These are phyloP conservation scores for Drosophila novamexicana DNA, from an alignment of 1,140 invertebrate genomes.

Conservation along the genomic window DNA sequence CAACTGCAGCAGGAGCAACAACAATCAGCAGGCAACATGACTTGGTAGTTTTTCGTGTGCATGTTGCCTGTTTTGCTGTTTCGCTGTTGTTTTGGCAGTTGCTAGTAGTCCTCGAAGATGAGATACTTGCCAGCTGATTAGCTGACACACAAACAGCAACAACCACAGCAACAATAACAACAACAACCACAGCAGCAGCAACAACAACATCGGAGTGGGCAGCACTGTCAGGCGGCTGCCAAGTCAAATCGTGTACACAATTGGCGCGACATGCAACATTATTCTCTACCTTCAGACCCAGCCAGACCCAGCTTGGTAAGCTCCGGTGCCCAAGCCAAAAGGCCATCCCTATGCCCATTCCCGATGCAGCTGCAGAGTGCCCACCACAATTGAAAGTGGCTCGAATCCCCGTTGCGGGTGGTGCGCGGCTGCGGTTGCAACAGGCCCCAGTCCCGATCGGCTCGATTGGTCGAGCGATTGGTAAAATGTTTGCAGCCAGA, in stretches of 20 bases:
- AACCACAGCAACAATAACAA: conserved; percentile 18
- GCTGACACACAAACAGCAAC: conserved; percentile 72
- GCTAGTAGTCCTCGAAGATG: conserved; percentile 83
- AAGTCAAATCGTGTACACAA: conserved; percentile 84
- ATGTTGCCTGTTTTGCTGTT: conserved; percentile 65
- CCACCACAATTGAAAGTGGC: conserved; percentile 40
- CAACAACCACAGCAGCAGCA: conserved; percentile 45
- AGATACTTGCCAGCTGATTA: conserved; percentile 84
- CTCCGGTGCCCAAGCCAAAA: background rate
- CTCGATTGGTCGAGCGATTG: conserved; percentile 64
- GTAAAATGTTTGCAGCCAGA: conserved; percentile 68
- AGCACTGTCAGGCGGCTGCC: conserved; percentile 80
- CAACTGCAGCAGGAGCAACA: conserved; percentile 44
- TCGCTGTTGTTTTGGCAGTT: conserved; percentile 79
- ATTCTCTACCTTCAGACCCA: conserved; percentile 51
- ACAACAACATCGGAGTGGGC: conserved; percentile 65
- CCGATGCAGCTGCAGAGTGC: conserved; percentile 13
- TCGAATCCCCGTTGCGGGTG: background rate
- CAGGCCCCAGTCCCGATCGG: conserved; percentile 61
- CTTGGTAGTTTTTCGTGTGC: conserved; percentile 81
- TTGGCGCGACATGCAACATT: conserved; percentile 83
- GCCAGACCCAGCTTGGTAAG: conserved; percentile 29
- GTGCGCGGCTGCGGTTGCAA: conserved; percentile 20
- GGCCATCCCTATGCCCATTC: conserved; percentile 32
- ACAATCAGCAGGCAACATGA: conserved; percentile 67